A percentile compares a stretch with the other conserved stretches of the same genome.
These are phyloP conservation scores for Eclectus roratus DNA, from an alignment of 2,113 vertebrate genomes.

Conservation along the genomic window DNA sequence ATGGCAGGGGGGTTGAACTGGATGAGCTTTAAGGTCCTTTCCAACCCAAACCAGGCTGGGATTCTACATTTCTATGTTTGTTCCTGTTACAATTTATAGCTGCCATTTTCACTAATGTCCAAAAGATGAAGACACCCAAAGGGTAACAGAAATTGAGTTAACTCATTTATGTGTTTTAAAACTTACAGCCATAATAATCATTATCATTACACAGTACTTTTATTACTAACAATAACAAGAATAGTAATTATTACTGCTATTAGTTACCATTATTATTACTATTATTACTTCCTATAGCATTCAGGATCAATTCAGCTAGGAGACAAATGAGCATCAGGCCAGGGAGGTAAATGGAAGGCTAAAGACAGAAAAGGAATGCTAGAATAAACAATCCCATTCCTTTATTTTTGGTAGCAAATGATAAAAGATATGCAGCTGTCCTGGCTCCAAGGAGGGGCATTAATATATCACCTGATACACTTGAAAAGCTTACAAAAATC, in stretches of 20 bases:
- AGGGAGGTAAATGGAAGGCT: neutral
- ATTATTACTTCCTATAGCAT: slow-evolving; percentile 20
- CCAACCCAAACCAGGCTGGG: neutral
- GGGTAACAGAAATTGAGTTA: neutral
- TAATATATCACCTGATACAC: slow-evolving; percentile 47
- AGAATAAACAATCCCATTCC: neutral
- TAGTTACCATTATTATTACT: slow-evolving; percentile 26
- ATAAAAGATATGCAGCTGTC: slow-evolving; percentile 49
- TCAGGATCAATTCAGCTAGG: neutral
- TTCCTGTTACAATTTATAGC: neutral
- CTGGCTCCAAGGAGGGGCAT: slow-evolving; percentile 8
- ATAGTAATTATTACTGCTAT: slow-evolving; percentile 33
- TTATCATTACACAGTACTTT: neutral
- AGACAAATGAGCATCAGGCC: neutral
- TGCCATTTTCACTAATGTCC: neutral
- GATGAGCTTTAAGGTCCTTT: neutral
- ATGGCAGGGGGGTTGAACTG: neutral
- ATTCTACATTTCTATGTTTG: neutral
- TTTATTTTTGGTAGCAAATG: slow-evolving; percentile 30
- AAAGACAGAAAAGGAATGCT: slow-evolving; percentile 14
- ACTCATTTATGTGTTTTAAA: neutral
- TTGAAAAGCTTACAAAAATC: slow-evolving; percentile 73
- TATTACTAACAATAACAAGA: slow-evolving; percentile 2
- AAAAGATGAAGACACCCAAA: neutral
- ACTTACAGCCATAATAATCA: neutral